These are phyloP conservation scores for Acestrorhynchus altus DNA, from an alignment of 2,797 vertebrate species.

Conservation along the genomic window DNA sequence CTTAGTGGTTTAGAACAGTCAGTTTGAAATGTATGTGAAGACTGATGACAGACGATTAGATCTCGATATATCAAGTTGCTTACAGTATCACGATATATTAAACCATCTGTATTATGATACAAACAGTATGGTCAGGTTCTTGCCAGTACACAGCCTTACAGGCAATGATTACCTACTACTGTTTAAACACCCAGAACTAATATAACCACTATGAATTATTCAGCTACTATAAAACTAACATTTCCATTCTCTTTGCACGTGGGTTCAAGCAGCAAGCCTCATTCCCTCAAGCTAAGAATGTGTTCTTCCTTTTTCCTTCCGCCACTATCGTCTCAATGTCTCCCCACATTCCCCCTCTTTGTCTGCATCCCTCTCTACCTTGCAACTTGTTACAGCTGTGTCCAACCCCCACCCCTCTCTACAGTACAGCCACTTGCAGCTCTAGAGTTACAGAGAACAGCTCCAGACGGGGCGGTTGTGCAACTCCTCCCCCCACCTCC, in stretches of 20 bases:
- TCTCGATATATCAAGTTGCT: too few relatives aligned
- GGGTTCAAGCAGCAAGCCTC: not conserved
- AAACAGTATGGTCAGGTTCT: too few relatives aligned
- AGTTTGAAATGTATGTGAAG: too few relatives aligned
- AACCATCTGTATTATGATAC: too few relatives aligned
- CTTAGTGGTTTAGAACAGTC: too few relatives aligned
- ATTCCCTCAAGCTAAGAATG: slow-evolving; percentile 21
- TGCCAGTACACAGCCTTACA: too few relatives aligned
- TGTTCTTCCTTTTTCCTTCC: slow-evolving; percentile 7
- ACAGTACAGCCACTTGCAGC: slow-evolving; percentile 33
- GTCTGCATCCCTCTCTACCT: slow-evolving; percentile 21
- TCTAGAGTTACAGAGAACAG: slow-evolving; percentile 43
- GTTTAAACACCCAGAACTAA: too few relatives aligned
- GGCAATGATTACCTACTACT: too few relatives aligned
- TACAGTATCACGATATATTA: too few relatives aligned
- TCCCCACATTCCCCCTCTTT: slow-evolving; percentile 11
- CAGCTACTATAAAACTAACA: not conserved
- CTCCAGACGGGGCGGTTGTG: slow-evolving; percentile 52
- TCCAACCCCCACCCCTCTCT: slow-evolving; percentile 19
- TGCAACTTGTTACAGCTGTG: slow-evolving; percentile 22
- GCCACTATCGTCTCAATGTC: not conserved
- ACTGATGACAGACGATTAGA: too few relatives aligned
- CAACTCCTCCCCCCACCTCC: slow-evolving; percentile 37
- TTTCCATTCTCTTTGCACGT: too few relatives aligned
- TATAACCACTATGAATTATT: not conserved